Base-by-base conservation (phyloP, 2,113 vertebrate species). In the Rafetus swinhoei region DNA sequence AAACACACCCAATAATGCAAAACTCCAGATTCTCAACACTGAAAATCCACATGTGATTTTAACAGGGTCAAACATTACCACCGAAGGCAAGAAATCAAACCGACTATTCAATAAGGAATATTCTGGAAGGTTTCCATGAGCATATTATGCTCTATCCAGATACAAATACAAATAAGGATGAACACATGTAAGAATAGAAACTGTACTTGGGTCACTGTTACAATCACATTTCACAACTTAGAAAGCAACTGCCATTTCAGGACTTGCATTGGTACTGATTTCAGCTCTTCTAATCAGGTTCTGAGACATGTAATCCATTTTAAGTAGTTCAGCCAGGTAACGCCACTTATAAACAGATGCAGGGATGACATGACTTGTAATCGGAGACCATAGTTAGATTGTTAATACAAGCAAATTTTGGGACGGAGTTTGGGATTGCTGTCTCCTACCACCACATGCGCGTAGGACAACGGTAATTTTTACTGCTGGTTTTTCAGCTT, bases 101-200 rank as follows among this genome's bases (percentile, higher is more conserved):
- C 0, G 72, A 77, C 77, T 45, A 1, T 86, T 29, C 56, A 86
- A 84, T 88, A 60, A 90, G 84, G 59, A 2, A 1, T 0, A 3
- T 57, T 4, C 79, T 19, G 1, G 45, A 4, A 10, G 35, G 69
- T 84, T 80, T 39, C 57, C 45, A 53, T 3, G 2, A 7, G 10
- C 0, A 0, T 0, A 3, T 3, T 50, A 1, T 77, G 35, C 74
- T 82, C 91, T 29, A 2, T 19, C 1, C n/a, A 13, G 50, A 53
- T 2, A 57, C 53, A 9, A 21, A 74, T 12, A 55, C 53, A 76
- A 57, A 32, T 12, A 14, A 80, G 29, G 53, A n/a, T 53, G 18
- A 54, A 56, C 72, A 39, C 83, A 57, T 22, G 54, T n/a, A 74
- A 39, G 16, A 29, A 50, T 16, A 29, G 9, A 56, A 45, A 25